A percentile compares a stretch with the other conserved stretches of the same genome.
These are phyloP conservation scores for zebrafish (Danio rerio) DNA, from an alignment of 2,113 vertebrate genomes.

Conservation along the genomic window GRCz12tu NC_133199.1:5296501-5297000, in stretches of 20 bases:
- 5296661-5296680: slow-evolving; percentile 14
- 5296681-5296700: neutral
- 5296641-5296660: slow-evolving; percentile 37
- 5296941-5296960: too few relatives aligned
- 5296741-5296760: neutral
- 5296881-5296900: too few relatives aligned
- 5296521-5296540: slow-evolving; percentile 67
- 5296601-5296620: slow-evolving; percentile 54
- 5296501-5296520: slow-evolving; percentile 46
- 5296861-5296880: too few relatives aligned
- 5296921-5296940: too few relatives aligned
- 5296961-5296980: too few relatives aligned
- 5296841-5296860: too few relatives aligned
- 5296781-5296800: too few relatives aligned
- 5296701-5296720: slow-evolving; percentile 4
- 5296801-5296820: too few relatives aligned
- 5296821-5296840: too few relatives aligned
- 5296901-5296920: too few relatives aligned
- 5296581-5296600: slow-evolving; percentile 46
- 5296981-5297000: too few relatives aligned
- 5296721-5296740: neutral
- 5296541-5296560: slow-evolving; percentile 70
- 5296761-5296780: too few relatives aligned
- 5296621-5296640: slow-evolving; percentile 51
- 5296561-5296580: slow-evolving; percentile 50